phyloP scores from a whole-genome alignment of 2,797 vertebrate genomes.

The Halcyon smyrnensis region DNA sequence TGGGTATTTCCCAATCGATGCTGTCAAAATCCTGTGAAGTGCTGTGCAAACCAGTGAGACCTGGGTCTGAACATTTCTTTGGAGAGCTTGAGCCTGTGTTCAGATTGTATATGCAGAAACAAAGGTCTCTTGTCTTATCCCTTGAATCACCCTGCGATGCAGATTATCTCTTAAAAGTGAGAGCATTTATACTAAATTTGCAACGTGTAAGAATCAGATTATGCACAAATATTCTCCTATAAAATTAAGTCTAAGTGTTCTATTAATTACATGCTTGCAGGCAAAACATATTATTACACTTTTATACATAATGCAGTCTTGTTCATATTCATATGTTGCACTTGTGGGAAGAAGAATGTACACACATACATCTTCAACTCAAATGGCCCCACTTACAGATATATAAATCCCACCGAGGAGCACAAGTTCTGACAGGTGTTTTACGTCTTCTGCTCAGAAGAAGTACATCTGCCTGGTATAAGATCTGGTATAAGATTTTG shows the following conservation, averaged over 20 bases:
- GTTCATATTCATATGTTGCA: background rate
- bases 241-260: conserved; percentile 40
- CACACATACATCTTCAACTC: background rate
- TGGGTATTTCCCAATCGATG: background rate
- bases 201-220: conserved; percentile 33
- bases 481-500: too few relatives aligned
- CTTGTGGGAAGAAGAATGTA: background rate
- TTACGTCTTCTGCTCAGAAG: background rate
- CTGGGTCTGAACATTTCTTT: background rate
- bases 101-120: background rate
- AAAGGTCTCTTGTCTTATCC: background rate
- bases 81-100: background rate
- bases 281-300: conserved; percentile 10
- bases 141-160: background rate
- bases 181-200: background rate
- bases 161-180: background rate
- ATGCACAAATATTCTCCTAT: background rate
- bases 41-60: background rate
- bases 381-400: background rate
- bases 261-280: background rate
- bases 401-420: background rate
- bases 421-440: background rate
- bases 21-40: background rate
- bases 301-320: background rate
- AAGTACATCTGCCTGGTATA: background rate